These are phyloP conservation scores for Spheniscus mendiculus DNA, from an alignment of 2,113 vertebrate species.

Conservation along the genomic window DNA sequence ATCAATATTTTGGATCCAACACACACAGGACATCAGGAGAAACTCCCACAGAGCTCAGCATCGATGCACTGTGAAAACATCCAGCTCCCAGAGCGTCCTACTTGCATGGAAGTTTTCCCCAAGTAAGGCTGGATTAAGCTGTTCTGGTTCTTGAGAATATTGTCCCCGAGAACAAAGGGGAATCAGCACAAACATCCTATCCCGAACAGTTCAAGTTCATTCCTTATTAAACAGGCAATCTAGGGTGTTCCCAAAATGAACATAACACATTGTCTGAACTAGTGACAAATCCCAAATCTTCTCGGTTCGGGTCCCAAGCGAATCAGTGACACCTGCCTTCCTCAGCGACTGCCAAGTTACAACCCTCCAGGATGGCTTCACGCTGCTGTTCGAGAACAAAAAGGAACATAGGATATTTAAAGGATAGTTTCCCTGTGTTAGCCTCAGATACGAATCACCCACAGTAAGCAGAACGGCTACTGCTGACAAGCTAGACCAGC, in stretches of 20 bases:
- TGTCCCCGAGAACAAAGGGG: not conserved
- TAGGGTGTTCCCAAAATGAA: not conserved
- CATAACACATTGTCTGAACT: not conserved
- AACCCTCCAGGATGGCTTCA: not conserved
- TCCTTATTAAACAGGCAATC: not conserved
- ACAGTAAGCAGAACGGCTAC: not conserved
- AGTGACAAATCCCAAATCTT: not conserved
- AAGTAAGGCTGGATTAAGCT: not conserved
- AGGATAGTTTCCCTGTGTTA: not conserved
- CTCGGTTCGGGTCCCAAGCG: not conserved
- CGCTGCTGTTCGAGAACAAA: not conserved
- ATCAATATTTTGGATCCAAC: not conserved
- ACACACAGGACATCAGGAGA: not conserved
- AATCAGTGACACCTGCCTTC: not conserved
- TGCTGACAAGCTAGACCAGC: not conserved
- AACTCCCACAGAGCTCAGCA: not conserved
- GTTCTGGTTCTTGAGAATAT: not conserved
- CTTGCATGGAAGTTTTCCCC: not conserved
- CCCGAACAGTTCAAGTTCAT: not conserved
- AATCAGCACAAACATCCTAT: not conserved
- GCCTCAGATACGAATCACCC: not conserved
- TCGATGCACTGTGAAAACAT: not conserved
- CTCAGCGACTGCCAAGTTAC: not conserved
- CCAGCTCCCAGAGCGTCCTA: not conserved
- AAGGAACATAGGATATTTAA: not conserved